These are phyloP conservation scores for Ariopsis seemanni DNA, from an alignment of 2,113 vertebrate genomes.

Conservation along the genomic window DNA sequence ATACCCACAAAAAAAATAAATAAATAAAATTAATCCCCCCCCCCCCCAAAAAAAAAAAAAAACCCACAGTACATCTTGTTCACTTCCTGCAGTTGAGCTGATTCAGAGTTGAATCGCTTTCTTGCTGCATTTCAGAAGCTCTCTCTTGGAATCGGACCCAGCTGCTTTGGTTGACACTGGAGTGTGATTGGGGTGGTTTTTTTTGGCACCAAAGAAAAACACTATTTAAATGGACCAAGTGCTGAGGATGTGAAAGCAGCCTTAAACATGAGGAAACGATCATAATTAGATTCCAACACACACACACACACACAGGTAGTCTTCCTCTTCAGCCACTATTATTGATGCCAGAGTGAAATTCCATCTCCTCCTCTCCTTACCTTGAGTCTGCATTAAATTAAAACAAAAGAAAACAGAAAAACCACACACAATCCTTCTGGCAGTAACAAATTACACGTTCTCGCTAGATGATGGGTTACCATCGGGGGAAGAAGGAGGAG, in stretches of 20 bases:
- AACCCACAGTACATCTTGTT: neutral
- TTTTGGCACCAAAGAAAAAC: neutral
- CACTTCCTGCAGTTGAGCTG: neutral
- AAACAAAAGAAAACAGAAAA: constrained; percentile 8
- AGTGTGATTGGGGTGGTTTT: too few species aligned
- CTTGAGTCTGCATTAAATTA: constrained; percentile 49
- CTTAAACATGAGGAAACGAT: neutral
- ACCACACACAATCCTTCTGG: constrained; percentile 57
- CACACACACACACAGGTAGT: neutral
- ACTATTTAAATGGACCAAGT: neutral
- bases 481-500: constrained; percentile 29
- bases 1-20: neutral
- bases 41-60: neutral
- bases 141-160: neutral
- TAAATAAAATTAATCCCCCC: too few species aligned
- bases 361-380: constrained; percentile 26
- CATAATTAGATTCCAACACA: neutral
- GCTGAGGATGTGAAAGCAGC: neutral
- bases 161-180: neutral
- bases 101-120: neutral
- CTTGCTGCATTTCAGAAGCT: neutral
- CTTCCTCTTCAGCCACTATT: neutral
- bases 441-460: constrained; percentile 68
- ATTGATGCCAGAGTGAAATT: constrained; percentile 14
- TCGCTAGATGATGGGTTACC: constrained; percentile 64